Evolutionary conservation across 1,140 invertebrate genomes (phyloP).

Genomic region (Drosophila leontia): DNA sequence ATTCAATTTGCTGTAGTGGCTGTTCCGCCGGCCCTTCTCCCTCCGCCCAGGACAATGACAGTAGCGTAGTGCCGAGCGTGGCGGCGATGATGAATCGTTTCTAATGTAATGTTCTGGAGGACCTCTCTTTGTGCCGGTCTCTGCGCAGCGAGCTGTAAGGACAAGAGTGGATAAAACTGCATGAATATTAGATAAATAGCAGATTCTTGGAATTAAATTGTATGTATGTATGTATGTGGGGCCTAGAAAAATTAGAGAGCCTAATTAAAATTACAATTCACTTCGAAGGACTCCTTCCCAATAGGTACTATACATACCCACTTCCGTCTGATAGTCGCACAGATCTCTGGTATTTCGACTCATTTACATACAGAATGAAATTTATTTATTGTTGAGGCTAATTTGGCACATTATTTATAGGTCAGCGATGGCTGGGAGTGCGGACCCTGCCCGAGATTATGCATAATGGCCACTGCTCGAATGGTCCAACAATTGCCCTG

Average conservation of each 20-base stretch:
- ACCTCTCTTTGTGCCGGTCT: slow-evolving; percentile 6
- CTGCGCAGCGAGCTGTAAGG: slow-evolving; percentile 3
- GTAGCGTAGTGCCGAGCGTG: slow-evolving; percentile 27
- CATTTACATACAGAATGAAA: slow-evolving; percentile 69
- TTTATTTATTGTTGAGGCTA: slow-evolving; percentile 71
- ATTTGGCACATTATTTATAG: slow-evolving; percentile 76
- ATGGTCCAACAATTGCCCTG: slow-evolving; percentile 39
- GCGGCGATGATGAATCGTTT: slow-evolving; percentile 71
- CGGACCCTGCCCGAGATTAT: slow-evolving; percentile 35
- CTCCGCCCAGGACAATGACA: slow-evolving; percentile 25
- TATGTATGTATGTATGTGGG: not conserved
- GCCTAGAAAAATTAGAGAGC: not conserved
- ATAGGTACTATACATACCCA: not conserved
- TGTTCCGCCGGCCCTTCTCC: slow-evolving; percentile 19
- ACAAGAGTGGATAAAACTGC: slow-evolving; percentile 18
- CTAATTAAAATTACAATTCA: slow-evolving; percentile 34
- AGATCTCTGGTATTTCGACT: slow-evolving; percentile 23
- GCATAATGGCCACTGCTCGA: slow-evolving; percentile 56
- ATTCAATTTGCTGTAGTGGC: slow-evolving; percentile 79
- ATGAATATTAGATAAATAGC: slow-evolving; percentile 18
- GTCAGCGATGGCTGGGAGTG: slow-evolving; percentile 29
- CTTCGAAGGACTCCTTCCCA: not conserved
- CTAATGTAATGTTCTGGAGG: slow-evolving; percentile 58
- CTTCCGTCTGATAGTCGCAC: not conserved
- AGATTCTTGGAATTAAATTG: not conserved